These are phyloP conservation scores for Nephrotoma flavescens DNA, from an alignment of 2,888 invertebrate species.

Conservation along the genomic window DNA sequence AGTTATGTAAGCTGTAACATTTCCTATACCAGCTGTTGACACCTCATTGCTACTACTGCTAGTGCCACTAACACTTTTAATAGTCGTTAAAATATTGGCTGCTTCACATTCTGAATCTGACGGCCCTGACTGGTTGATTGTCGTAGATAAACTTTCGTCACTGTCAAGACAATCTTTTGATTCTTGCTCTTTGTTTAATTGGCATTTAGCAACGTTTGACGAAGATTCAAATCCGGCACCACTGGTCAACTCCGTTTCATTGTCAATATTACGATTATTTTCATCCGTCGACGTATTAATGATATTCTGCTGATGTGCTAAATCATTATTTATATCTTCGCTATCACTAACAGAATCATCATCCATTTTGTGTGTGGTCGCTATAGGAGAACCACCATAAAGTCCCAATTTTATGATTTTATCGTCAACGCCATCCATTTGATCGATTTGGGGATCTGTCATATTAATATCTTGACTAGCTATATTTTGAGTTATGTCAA, in stretches of 20 bases:
- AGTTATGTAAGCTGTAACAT: not conserved
- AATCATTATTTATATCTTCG: slow-evolving; percentile 13
- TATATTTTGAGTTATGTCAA: slow-evolving; percentile 16
- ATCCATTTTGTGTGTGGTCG: not conserved
- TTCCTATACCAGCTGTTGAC: not conserved
- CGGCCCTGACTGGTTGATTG: slow-evolving; percentile 11
- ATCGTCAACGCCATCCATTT: slow-evolving; percentile 22
- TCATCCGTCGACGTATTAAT: slow-evolving; percentile 7
- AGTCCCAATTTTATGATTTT: slow-evolving; percentile 18
- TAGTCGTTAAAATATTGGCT: slow-evolving; percentile 26
- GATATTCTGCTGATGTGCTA: slow-evolving; percentile 10
- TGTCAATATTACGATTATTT: slow-evolving; percentile 1
- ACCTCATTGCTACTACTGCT: slow-evolving; percentile 3
- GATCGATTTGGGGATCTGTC: slow-evolving; percentile 22
- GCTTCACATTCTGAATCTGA: slow-evolving; percentile 26
- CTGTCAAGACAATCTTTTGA: too few species aligned
- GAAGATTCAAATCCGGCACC: not conserved
- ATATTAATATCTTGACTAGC: slow-evolving; percentile 15
- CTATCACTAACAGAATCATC: not conserved
- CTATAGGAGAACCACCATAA: slow-evolving; percentile 15
- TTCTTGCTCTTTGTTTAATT: not conserved
- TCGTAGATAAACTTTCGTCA: not conserved
- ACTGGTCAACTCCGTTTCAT: slow-evolving; percentile 3
- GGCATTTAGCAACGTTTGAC: not conserved
- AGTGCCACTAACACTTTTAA: slow-evolving; percentile 18